phyloP scores from a whole-genome alignment of 2,888 invertebrate species.

The Macaria notata region DNA sequence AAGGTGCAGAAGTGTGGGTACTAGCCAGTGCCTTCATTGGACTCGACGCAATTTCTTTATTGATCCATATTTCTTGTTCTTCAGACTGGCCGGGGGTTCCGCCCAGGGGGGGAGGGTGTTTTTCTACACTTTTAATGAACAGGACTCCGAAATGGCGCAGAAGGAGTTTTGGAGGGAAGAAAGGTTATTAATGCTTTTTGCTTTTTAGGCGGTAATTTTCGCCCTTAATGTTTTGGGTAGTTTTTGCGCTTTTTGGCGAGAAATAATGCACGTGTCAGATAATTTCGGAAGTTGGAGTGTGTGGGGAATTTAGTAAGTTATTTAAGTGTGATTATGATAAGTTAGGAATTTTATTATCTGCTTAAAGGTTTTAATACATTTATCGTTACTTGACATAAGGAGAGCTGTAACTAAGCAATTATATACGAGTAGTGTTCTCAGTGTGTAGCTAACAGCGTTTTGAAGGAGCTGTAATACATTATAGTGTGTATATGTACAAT shows the following conservation, averaged over 20 bases:
- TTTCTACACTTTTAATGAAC: conserved; percentile 81
- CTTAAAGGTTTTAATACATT: too few species aligned
- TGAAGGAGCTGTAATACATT: too few species aligned
- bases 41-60: conserved; percentile 81
- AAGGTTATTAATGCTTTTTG: conserved; percentile 78
- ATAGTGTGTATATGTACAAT: too few species aligned
- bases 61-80: conserved; percentile 83
- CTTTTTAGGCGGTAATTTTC: conserved; percentile 74
- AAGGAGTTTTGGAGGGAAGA: conserved; percentile 63
- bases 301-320: too few species aligned
- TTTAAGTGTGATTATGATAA: too few species aligned
- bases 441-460: too few species aligned
- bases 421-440: too few species aligned
- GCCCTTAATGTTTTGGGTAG: conserved; percentile 54
- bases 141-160: conserved; percentile 55
- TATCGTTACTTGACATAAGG: too few species aligned
- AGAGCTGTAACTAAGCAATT: too few species aligned
- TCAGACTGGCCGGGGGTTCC: conserved; percentile 65
- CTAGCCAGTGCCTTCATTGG: conserved; percentile 77
- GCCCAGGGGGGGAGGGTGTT: conserved; percentile 57
- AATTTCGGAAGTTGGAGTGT: too few species aligned
- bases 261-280: conserved; percentile 8
- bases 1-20: conserved; percentile 58
- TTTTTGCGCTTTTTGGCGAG: conserved; percentile 39
- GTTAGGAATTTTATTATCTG: too few species aligned